Evolutionary conservation across 2,888 invertebrate species (phyloP).

Genomic region (Uloborus plumipes): DNA sequence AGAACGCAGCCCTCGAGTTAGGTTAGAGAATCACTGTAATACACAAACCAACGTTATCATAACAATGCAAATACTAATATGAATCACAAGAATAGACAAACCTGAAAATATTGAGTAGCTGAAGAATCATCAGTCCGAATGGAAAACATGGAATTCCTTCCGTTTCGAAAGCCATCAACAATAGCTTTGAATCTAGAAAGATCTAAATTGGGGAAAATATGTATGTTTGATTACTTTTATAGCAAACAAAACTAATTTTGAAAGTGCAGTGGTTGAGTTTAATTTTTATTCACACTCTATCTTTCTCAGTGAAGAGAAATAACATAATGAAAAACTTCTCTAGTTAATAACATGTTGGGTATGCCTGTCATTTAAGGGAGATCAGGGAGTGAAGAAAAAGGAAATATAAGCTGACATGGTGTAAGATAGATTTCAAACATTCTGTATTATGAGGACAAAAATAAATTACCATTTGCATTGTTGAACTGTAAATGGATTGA

Average conservation of each 20-base stretch:
- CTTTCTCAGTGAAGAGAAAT: not conserved
- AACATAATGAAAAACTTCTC: too few species aligned
- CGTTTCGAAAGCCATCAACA: constrained; percentile 60
- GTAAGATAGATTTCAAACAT: not conserved
- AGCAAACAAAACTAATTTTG: too few species aligned
- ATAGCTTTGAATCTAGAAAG: constrained; percentile 63
- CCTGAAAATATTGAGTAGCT: constrained; percentile 96
- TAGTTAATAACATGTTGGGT: too few species aligned
- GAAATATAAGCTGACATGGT: not conserved
- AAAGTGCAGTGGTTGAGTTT: too few species aligned
- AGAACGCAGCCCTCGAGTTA: too few species aligned
- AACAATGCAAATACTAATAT: too few species aligned
- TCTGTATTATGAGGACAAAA: not conserved
- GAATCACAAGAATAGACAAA: constrained; percentile 66
- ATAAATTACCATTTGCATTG: constrained; percentile 38
- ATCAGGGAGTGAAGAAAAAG: too few species aligned
- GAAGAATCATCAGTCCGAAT: constrained; percentile 98
- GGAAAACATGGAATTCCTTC: constrained; percentile 86
- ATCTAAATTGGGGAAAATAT: constrained; percentile 40
- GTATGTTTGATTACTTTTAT: too few species aligned
- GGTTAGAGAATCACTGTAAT: too few species aligned
- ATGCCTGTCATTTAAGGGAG: too few species aligned
- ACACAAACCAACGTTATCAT: too few species aligned
- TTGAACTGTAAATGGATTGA: constrained; percentile 63
- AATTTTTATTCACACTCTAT: too few species aligned